Base-by-base conservation (phyloP, 2,888 invertebrate species). In the Xanthorhoe spadicearia region DNA sequence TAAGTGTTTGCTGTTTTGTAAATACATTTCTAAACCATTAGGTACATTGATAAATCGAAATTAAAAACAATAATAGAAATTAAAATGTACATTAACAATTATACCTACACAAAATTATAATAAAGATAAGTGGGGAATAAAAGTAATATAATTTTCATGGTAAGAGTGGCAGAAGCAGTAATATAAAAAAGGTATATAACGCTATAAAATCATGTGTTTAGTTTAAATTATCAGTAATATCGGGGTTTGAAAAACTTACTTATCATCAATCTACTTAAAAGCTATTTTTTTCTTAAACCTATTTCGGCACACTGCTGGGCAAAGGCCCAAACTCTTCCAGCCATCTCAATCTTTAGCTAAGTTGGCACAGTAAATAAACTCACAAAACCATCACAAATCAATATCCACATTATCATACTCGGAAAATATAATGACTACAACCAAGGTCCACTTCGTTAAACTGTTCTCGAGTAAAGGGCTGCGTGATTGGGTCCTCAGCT, bases 401-500 rank as follows among this genome's bases (percentile, higher is more conserved):
- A 43, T 43, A 13, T 43, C 13, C 13, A 43, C 38, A 43, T 43
- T 38, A 13, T 54, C 19, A 43, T 23, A 28, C 17, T 15, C 51
- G 48, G 55, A 9, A 57, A 64, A 58, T 57, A 62, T 32, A 53
- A 60, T 57, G 49, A 60, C 46, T 61, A 18, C 48, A 5, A 56
- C 69, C 52, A 61, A 61, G 61, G 55, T 38, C 46, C 19, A 61
- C 61, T 59, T 69, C 69, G 65, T 66, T 69, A 69, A 63, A 69
- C 61, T 51, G 32, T 58, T 50, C 66, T 69, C 49, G 54, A 69
- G 58, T 50, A 46, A 57, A 58, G 62, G 49, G 54, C 51, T 13
- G 28, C 58, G 58, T 69, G 66, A 66, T 69, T 69, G 69, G 66
- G 60, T 56, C 54, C 66, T 66, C 38, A 60, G 56, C 63, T 66